Evolutionary conservation across 2,888 invertebrate genomes (phyloP).

Genomic region (Hirtodrosophila alboralis): DNA sequence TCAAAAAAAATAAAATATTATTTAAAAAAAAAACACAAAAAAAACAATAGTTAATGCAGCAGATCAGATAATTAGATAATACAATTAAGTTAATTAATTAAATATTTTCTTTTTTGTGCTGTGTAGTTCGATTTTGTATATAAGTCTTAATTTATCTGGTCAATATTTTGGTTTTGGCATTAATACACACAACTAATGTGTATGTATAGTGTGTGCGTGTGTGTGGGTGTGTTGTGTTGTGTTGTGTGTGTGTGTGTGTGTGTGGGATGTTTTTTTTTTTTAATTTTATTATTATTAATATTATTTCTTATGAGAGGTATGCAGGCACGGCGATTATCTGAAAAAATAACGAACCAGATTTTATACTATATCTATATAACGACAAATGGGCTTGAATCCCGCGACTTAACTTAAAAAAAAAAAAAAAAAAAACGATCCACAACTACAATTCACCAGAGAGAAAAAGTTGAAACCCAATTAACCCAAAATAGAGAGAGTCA

Average conservation of each 20-base stretch:
- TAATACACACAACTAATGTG: slow-evolving; percentile 42
- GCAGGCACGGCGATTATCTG: slow-evolving; percentile 75
- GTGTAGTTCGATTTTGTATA: slow-evolving; percentile 18
- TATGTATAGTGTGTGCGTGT: slow-evolving; percentile 17
- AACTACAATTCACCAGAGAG: not conserved
- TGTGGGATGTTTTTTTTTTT: slow-evolving; percentile 16
- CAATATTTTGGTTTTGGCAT: slow-evolving; percentile 64
- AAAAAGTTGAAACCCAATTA: too few relatives aligned
- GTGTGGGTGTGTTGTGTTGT: slow-evolving; percentile 8
- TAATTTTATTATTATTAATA: slow-evolving; percentile 3
- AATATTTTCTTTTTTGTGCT: too few relatives aligned
- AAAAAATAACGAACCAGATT: slow-evolving; percentile 72
- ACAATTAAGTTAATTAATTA: too few relatives aligned
- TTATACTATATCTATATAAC: slow-evolving; percentile 47
- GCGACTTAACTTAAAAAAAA: slow-evolving; percentile 24
- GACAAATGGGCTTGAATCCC: slow-evolving; percentile 11
- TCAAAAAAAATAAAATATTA: not conserved
- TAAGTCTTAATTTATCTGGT: slow-evolving; percentile 55
- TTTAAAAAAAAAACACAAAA: slow-evolving; percentile 9
- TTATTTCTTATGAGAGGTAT: slow-evolving; percentile 66
- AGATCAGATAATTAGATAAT: slow-evolving; percentile 21
- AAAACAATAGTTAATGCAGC: slow-evolving; percentile 14
- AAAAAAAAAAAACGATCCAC: slow-evolving; percentile 2
- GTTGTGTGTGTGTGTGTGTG: slow-evolving; percentile 15
- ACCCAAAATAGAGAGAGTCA: too few relatives aligned